phyloP scores from a whole-genome alignment of 2,113 vertebrate species.

The Zosterops borbonicus region DNA sequence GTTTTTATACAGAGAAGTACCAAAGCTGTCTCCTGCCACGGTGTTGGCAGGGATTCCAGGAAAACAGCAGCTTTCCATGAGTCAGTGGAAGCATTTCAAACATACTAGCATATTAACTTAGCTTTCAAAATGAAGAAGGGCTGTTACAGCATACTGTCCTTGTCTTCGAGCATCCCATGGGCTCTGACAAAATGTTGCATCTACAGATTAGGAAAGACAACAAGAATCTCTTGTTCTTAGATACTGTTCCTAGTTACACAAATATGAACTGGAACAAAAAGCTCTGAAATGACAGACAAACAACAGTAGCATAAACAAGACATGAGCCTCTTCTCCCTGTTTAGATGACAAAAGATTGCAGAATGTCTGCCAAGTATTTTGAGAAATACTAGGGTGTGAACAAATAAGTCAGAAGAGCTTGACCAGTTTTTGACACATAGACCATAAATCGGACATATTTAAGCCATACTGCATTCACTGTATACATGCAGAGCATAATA shows the following conservation, averaged over 20 bases:
- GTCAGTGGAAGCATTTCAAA: background rate
- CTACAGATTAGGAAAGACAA: background rate
- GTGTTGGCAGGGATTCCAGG: background rate
- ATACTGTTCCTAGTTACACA: background rate
- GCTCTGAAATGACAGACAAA: background rate
- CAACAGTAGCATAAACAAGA: background rate
- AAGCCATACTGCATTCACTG: background rate
- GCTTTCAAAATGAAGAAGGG: background rate
- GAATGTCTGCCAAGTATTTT: background rate
- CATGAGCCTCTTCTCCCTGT: background rate
- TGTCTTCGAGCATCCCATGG: background rate
- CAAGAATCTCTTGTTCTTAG: background rate
- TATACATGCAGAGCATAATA: background rate
- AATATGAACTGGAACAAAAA: background rate
- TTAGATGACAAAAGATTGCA: background rate
- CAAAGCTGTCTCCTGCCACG: background rate
- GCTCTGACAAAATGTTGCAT: background rate
- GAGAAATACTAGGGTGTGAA: background rate
- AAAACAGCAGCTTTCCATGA: background rate
- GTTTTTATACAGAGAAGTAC: background rate
- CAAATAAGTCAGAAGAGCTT: background rate
- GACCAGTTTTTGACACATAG: background rate
- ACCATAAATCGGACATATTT: background rate
- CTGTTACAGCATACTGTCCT: background rate
- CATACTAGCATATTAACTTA: background rate